These are phyloP conservation scores for Lydus trimaculatus DNA, from an alignment of 2,888 invertebrate genomes.

Conservation along the genomic window DNA sequence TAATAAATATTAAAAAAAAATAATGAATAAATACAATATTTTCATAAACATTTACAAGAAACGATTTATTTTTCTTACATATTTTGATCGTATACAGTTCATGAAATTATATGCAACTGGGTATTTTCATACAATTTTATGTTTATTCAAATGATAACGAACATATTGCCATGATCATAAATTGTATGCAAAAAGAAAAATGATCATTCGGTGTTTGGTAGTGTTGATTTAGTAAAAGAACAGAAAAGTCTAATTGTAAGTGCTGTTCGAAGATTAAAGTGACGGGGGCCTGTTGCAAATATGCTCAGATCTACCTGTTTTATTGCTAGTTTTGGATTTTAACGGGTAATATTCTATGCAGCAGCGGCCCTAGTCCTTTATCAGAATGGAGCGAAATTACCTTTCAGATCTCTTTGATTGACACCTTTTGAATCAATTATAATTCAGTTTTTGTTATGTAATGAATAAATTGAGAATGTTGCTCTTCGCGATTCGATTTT, in stretches of 20 bases:
- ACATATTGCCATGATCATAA: not conserved
- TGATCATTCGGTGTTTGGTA: not conserved
- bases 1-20: constrained; percentile 5
- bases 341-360: too few species aligned
- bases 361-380: too few species aligned
- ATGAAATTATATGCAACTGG: not conserved
- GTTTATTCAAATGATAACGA: constrained; percentile 1
- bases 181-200: not conserved
- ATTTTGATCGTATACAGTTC: not conserved
- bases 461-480: too few species aligned
- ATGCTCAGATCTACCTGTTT: too few species aligned
- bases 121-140: not conserved
- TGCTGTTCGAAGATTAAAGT: not conserved
- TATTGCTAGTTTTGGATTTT: too few species aligned
- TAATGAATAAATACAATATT: too few species aligned
- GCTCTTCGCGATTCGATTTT: too few species aligned
- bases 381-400: too few species aligned
- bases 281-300: too few species aligned
- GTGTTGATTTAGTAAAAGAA: not conserved
- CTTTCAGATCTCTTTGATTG: too few species aligned
- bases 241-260: not conserved
- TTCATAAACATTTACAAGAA: constrained; percentile 12
- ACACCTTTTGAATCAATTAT: too few species aligned
- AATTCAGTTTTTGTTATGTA: too few species aligned
- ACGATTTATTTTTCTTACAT: constrained; percentile 10